phyloP scores from a whole-genome alignment of 1,140 invertebrate species.

The Oppia nitens region DNA sequence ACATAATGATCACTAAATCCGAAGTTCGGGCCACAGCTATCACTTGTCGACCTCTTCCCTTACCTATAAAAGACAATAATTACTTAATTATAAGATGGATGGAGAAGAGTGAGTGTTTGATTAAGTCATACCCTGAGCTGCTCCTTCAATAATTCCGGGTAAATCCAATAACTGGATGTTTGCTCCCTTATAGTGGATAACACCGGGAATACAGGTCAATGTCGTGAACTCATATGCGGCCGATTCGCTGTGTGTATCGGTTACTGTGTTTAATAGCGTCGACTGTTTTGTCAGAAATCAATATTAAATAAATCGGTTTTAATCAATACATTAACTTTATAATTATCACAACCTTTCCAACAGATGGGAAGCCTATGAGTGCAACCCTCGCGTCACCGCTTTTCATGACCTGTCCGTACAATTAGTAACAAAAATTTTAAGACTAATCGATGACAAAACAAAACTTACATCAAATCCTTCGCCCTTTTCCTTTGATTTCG shows the following conservation, averaged over 20 bases:
- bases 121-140: conserved; percentile 49
- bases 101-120: background rate
- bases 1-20: conserved; percentile 94
- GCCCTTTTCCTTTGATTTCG: conserved; percentile 87
- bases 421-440: background rate
- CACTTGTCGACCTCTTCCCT: conserved; percentile 25
- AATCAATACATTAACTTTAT: background rate
- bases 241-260: conserved; percentile 83
- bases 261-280: conserved; percentile 76
- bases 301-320: conserved; percentile 7
- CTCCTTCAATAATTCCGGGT: conserved; percentile 89
- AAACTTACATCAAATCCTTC: conserved; percentile 93
- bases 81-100: background rate
- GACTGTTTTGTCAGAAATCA: conserved; percentile 40
- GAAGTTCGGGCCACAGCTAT: conserved; percentile 93
- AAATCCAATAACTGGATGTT: conserved; percentile 96
- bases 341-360: conserved; percentile 51
- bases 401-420: conserved; percentile 43
- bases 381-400: conserved; percentile 97
- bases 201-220: conserved; percentile 95
- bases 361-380: conserved; percentile 91
- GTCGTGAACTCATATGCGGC: conserved; percentile 99
- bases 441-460: background rate
- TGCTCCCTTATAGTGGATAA: conserved; percentile 92
- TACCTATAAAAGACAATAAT: conserved; percentile 17